Base-by-base conservation (phyloP, 2,113 vertebrate species). In the Leptodactylus fuscus region DNA sequence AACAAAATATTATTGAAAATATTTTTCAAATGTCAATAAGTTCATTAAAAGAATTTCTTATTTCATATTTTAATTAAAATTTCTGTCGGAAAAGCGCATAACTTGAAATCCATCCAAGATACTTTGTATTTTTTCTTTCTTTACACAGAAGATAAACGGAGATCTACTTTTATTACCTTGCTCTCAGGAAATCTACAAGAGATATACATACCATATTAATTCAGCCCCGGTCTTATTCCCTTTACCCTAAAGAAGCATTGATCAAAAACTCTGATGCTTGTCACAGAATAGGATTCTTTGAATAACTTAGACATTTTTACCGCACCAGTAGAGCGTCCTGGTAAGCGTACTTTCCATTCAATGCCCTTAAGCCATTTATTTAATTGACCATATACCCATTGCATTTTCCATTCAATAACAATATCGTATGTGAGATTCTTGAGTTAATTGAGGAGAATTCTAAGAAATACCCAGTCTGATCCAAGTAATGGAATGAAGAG, bases 351-450 rank as follows among this genome's bases (percentile, higher is more conserved):
- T 74, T 83, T 75, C 51, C 12, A 48, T 29, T 48, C 16, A 65
- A 10, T 84, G 55, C 58, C 82, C 41, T 65, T 7, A 77, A 49
- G 73, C 27, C 82, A 84, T 76, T 76, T 76, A 84, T 76, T 58
- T 84, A 77, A 84, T 65, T 84, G 71, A 83, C 82, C 71, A 84
- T 76, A 84, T 62, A 65, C 51, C 41, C 18, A 34, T 77, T 84
- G 65, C 32, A 65, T 62, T 76, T 62, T 75, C 36, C 27, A 76
- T 60, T 76, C 82, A 83, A 83, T 83, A 82, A 71, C 62, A 38
- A 79, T 79, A 79, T 38, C 13, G 76, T 38, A 41, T 79, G 51
- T 58, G 48, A 79, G 76, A 78, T 51, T 60, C 51, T 58, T 41
- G n/a, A 79, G 76, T 27, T 79, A 79, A 79, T 79, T 79, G 76